Conservation (phyloP, 1,140 invertebrate genomes). For the Carcinoscorpius rotundicauda region DNA sequence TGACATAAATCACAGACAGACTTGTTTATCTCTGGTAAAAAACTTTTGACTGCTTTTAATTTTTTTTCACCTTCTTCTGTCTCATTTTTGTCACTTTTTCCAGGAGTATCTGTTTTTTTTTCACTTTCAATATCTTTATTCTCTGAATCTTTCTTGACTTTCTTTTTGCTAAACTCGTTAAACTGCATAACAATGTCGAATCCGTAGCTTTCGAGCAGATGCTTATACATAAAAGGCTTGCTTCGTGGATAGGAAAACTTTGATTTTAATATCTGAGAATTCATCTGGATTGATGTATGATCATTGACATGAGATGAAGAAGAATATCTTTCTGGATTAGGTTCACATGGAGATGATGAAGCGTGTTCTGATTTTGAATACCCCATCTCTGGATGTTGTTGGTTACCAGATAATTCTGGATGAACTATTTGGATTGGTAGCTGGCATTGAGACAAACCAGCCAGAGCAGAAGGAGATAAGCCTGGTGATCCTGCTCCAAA, state of each 20-base stretch:
- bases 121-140: background rate
- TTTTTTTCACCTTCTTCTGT: conserved; percentile 18
- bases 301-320: conserved; percentile 8
- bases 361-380: no score
- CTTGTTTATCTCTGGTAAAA: conserved; percentile 51
- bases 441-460: no score
- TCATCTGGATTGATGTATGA: conserved; percentile 6
- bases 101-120: background rate
- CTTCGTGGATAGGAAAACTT: conserved; percentile 18
- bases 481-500: no score
- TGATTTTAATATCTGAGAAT: conserved; percentile 12
- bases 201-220: conserved; percentile 80
- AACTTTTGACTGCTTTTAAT: conserved; percentile 8
- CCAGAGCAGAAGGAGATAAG: no score
- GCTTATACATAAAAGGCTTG: conserved; percentile 49
- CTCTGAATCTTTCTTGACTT: no score
- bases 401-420: no score
- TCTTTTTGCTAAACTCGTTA: conserved; percentile 56
- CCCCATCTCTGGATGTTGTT: no score
- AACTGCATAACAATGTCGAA: conserved; percentile 95
- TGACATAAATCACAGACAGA: conserved; percentile 73
- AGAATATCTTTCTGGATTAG: no score
- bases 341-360: no score
- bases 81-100: conserved; percentile 20
- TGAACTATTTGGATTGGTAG: no score